Evolutionary conservation across 2,888 invertebrate species (phyloP).

Genomic region (Prosapia bicincta): DNA sequence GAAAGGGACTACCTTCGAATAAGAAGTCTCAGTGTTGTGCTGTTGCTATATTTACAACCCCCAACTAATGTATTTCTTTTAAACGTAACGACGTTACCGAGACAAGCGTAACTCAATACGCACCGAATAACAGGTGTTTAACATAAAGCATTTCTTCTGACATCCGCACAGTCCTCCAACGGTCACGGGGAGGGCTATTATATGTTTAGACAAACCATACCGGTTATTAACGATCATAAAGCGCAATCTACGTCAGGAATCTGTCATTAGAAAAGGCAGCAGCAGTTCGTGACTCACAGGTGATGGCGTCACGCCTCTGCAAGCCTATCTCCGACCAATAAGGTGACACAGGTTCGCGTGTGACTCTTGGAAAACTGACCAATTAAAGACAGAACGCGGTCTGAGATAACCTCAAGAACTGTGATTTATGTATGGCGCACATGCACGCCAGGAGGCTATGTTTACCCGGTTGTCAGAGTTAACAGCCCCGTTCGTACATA

Average conservation of each 20-base stretch:
- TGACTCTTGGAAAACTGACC: constrained; percentile 26
- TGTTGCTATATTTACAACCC: too few relatives aligned
- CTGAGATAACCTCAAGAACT: neutral
- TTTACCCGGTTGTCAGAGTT: neutral
- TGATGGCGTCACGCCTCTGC: neutral
- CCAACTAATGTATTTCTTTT: too few relatives aligned
- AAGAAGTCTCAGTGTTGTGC: too few relatives aligned
- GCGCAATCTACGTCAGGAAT: neutral
- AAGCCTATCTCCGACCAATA: constrained; percentile 16
- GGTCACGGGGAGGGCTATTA: neutral
- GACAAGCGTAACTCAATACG: too few relatives aligned
- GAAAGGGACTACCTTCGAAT: too few relatives aligned
- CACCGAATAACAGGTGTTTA: too few relatives aligned
- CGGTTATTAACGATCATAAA: constrained; percentile 4
- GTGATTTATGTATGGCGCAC: neutral
- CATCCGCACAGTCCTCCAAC: too few relatives aligned
- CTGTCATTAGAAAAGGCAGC: neutral
- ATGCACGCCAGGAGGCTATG: neutral
- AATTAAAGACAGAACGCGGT: constrained; percentile 28
- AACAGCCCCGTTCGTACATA: neutral
- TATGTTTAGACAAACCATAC: neutral
- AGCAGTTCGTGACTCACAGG: neutral
- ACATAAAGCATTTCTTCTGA: too few relatives aligned
- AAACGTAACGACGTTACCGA: too few relatives aligned
- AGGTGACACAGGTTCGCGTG: constrained; percentile 12